Percentiles rank a stretch among this genome's conserved stretches.
These are phyloP conservation scores for Gobio occitaniae DNA, from an alignment of 2,797 vertebrate species.

Conservation along the genomic window DNA sequence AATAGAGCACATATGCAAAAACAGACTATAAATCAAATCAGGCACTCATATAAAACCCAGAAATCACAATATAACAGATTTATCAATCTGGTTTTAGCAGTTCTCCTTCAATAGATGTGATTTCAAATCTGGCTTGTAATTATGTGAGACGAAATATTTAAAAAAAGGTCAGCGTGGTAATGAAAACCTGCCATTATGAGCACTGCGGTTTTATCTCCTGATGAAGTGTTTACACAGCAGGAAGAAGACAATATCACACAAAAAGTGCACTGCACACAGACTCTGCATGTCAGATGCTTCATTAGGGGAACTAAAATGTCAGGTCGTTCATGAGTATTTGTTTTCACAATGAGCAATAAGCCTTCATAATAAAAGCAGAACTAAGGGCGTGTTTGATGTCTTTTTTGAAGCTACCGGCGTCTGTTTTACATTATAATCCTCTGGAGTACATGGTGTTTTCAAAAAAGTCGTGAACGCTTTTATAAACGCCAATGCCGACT, in stretches of 20 bases:
- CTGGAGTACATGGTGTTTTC: too few relatives aligned
- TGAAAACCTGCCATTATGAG: conserved; percentile 10
- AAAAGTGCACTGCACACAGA: not conserved
- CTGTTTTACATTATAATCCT: too few relatives aligned
- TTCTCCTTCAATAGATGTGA: not conserved
- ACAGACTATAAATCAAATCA: conserved; percentile 31
- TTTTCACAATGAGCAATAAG: conserved; percentile 26
- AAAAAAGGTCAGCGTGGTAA: conserved; percentile 22
- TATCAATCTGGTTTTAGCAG: not conserved
- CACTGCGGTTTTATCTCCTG: conserved; percentile 11
- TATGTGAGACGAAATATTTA: not conserved
- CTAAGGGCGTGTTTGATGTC: not conserved
- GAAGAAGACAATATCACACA: conserved; percentile 25
- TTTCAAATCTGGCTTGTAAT: not conserved
- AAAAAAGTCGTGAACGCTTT: too few relatives aligned
- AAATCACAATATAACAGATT: not conserved
- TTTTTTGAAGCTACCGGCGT: too few relatives aligned
- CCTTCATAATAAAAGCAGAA: not conserved
- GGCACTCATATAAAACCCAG: not conserved
- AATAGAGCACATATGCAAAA: conserved; percentile 44
- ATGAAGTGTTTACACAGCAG: conserved; percentile 9
- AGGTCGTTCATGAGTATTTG: conserved; percentile 15
- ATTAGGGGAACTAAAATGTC: conserved; percentile 38
- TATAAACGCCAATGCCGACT: too few relatives aligned
- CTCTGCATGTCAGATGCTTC: not conserved